phyloP scores from a whole-genome alignment of 2,797 vertebrate genomes.

The Adrianichthys oophorus region DNA sequence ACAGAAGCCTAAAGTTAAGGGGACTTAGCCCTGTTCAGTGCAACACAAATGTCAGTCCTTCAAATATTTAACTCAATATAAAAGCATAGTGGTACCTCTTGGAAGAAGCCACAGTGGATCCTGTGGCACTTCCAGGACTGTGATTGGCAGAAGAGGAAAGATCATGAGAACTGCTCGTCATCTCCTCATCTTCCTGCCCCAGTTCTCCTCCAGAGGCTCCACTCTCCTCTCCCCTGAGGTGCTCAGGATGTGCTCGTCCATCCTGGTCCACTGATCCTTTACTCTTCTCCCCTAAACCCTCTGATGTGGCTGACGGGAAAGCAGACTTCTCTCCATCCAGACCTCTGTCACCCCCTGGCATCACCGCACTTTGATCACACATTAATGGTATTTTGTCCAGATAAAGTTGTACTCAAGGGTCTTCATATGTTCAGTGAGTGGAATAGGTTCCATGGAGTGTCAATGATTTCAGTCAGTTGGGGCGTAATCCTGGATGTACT shows the following conservation, averaged over 20 bases:
- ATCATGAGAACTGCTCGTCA: constrained; percentile 62
- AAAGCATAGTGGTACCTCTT: constrained; percentile 64
- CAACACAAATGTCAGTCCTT: no score
- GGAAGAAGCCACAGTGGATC: constrained; percentile 63
- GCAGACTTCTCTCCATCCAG: constrained; percentile 63
- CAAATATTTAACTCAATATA: neutral
- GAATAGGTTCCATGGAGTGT: constrained; percentile 47
- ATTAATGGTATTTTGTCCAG: constrained; percentile 45
- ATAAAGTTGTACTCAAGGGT: constrained; percentile 19
- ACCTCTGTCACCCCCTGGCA: constrained; percentile 57
- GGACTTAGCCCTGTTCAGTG: no score
- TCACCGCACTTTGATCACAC: constrained; percentile 57
- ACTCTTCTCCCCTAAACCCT: constrained; percentile 27
- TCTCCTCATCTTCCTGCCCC: constrained; percentile 72
- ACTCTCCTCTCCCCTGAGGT: constrained; percentile 37
- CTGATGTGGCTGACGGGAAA: constrained; percentile 23
- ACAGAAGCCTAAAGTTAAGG: no score
- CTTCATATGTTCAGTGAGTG: constrained; percentile 45
- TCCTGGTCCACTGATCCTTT: constrained; percentile 13
- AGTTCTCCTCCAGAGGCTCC: constrained; percentile 43
- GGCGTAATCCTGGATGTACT: constrained; percentile 23
- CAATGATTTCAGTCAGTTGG: constrained; percentile 9
- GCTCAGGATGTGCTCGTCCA: constrained; percentile 2
- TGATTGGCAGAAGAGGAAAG: constrained; percentile 62
- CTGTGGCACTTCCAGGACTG: constrained; percentile 64